These are phyloP conservation scores for Sceloporus undulatus DNA, from an alignment of 2,113 vertebrate genomes.

Conservation along the genomic window DNA sequence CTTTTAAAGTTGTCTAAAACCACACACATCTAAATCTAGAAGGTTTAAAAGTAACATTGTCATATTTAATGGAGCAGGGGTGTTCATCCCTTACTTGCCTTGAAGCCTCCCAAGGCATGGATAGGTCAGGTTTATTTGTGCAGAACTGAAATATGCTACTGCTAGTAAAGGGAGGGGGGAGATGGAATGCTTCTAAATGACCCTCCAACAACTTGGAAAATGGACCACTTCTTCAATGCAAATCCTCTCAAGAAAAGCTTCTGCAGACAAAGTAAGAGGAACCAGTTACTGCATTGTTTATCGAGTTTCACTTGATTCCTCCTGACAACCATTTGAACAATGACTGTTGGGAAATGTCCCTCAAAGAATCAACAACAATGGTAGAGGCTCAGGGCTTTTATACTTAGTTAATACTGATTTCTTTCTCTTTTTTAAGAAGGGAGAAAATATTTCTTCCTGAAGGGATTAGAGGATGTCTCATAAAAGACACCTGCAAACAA, in stretches of 20 bases:
- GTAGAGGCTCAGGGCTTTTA: constrained; percentile 89
- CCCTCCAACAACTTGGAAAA: constrained; percentile 76
- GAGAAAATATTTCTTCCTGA: constrained; percentile 94
- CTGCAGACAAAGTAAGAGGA: constrained; percentile 84
- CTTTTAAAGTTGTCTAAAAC: constrained; percentile 52
- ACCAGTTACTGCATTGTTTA: constrained; percentile 91
- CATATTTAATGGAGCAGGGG: constrained; percentile 1
- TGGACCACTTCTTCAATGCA: constrained; percentile 82
- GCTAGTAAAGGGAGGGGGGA: constrained; percentile 58
- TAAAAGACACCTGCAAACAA: constrained; percentile 95
- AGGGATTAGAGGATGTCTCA: constrained; percentile 87
- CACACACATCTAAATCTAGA: constrained; percentile 31
- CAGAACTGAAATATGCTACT: constrained; percentile 66
- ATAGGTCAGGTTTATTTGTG: constrained; percentile 56
- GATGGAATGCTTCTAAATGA: constrained; percentile 73
- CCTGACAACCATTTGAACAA: constrained; percentile 98
- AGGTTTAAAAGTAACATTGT: constrained; percentile 26
- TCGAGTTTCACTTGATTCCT: constrained; percentile 94
- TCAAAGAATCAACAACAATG: constrained; percentile 90
- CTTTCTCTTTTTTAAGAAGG: constrained; percentile 79
- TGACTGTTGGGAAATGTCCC: constrained; percentile 94
- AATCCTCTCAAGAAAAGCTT: constrained; percentile 86
- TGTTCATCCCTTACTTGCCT: not conserved
- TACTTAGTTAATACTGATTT: constrained; percentile 85
- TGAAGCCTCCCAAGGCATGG: constrained; percentile 18